These are phyloP conservation scores for Phalanger gymnotis DNA, from an alignment of 2,797 vertebrate genomes.

Conservation along the genomic window DNA sequence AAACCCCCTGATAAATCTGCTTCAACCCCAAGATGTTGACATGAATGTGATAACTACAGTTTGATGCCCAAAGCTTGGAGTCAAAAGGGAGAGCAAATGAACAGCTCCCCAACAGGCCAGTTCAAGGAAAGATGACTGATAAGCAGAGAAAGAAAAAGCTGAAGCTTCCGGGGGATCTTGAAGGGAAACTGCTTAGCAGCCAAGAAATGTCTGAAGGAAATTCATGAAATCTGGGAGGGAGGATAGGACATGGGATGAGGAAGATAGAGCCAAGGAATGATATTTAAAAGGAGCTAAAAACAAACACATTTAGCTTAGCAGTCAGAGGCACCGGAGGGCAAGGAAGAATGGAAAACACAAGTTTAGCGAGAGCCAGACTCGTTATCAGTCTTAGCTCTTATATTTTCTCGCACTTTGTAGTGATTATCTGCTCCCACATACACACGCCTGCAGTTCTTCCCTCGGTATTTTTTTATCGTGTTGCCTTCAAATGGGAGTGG, in stretches of 20 bases:
- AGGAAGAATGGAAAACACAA: slow-evolving; percentile 50
- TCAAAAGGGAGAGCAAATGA: slow-evolving; percentile 52
- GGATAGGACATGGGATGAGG: slow-evolving; percentile 9
- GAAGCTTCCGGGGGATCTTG: slow-evolving; percentile 33
- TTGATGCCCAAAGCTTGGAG: not conserved
- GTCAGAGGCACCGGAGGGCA: slow-evolving; percentile 44
- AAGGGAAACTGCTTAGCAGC: slow-evolving; percentile 6
- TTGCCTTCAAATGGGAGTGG: not conserved
- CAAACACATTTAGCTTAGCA: slow-evolving; percentile 46
- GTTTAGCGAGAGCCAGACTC: not conserved
- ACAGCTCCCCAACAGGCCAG: not conserved
- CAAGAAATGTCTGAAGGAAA: slow-evolving; percentile 32
- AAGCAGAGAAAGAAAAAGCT: slow-evolving; percentile 59
- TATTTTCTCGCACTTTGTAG: slow-evolving; percentile 12
- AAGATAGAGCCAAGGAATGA: slow-evolving; percentile 20
- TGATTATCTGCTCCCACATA: slow-evolving; percentile 7
- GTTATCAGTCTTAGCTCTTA: not conserved
- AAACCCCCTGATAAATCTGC: slow-evolving; percentile 2
- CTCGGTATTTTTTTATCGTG: not conserved
- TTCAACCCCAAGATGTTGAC: not conserved
- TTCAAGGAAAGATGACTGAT: slow-evolving; percentile 22
- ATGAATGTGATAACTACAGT: not conserved
- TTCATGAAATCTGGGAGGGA: slow-evolving; percentile 40
- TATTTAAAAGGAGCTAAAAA: slow-evolving; percentile 26
- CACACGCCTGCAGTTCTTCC: accelerated